These are phyloP conservation scores for Scolopax bukidnonensis DNA, from an alignment of 2,797 vertebrate genomes.

Conservation along the genomic window DNA sequence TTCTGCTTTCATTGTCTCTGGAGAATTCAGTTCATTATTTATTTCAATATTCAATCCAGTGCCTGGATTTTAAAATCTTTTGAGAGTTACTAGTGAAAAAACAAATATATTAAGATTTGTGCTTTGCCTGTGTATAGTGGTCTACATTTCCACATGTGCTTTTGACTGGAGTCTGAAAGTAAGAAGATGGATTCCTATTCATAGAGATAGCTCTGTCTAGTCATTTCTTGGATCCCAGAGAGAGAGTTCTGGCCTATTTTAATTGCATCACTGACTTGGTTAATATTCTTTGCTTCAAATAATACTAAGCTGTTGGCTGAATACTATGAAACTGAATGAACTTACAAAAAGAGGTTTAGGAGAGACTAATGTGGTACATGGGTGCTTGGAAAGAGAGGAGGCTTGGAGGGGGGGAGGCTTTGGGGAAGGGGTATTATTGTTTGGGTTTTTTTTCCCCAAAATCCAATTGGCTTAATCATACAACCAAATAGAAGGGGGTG, in stretches of 20 bases:
- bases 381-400: not conserved
- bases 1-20: not conserved
- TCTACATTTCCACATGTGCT: not conserved
- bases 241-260: not conserved
- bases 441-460: not conserved
- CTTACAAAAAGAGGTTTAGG: not conserved
- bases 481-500: not conserved
- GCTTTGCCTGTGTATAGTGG: not conserved
- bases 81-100: not conserved
- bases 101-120: not conserved
- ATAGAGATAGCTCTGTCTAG: not conserved
- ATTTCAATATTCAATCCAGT: not conserved
- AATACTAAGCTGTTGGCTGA: not conserved
- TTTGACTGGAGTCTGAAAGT: not conserved
- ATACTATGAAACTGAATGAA: not conserved
- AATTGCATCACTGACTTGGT: not conserved
- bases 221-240: not conserved
- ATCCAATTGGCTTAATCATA: not conserved
- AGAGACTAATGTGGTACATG: fast-evolving
- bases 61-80: not conserved
- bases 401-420: not conserved
- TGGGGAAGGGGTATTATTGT: fast-evolving
- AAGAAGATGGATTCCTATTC: not conserved
- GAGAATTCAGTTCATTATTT: not conserved
- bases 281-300: not conserved